Evolutionary conservation across 2,797 vertebrate species (phyloP).

Genomic region (Cyclura pinguis): DNA sequence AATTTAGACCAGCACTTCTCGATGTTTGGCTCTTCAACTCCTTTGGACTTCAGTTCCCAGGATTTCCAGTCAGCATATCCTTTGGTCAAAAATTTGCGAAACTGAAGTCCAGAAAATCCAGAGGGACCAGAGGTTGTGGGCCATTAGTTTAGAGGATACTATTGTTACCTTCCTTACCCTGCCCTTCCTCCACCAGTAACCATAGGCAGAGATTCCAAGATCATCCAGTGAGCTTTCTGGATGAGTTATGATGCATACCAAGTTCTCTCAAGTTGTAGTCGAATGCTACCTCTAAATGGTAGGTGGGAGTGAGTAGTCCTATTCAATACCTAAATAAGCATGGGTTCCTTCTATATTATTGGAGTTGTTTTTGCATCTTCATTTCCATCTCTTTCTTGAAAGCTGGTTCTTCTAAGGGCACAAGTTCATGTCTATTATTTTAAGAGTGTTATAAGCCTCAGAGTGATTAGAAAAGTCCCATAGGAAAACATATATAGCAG

Average conservation of each 20-base stretch:
- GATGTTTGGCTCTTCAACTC: too few relatives aligned
- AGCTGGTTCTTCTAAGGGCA: constrained; percentile 5
- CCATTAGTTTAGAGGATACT: neutral
- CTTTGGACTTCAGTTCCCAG: too few relatives aligned
- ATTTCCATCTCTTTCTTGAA: constrained; percentile 10
- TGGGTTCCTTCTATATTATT: neutral
- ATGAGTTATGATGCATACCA: neutral
- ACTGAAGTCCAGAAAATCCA: too few relatives aligned
- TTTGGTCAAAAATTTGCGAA: too few relatives aligned
- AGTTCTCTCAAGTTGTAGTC: neutral
- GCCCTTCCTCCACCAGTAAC: neutral
- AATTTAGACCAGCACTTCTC: too few relatives aligned
- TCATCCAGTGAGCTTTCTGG: neutral
- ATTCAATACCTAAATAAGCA: neutral
- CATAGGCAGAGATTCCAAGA: too few relatives aligned
- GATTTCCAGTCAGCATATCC: too few relatives aligned
- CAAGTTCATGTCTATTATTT: constrained; percentile 28
- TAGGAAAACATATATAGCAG: neutral
- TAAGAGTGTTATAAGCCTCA: neutral
- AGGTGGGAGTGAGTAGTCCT: neutral
- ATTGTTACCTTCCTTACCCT: neutral
- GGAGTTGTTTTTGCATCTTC: constrained; percentile 17
- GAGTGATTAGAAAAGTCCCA: constrained; percentile 1
- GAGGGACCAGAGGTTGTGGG: too few relatives aligned
- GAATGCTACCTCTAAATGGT: neutral